Base-by-base conservation (phyloP, 2,888 invertebrate genomes). In the Zygogramma bicolorata region DNA sequence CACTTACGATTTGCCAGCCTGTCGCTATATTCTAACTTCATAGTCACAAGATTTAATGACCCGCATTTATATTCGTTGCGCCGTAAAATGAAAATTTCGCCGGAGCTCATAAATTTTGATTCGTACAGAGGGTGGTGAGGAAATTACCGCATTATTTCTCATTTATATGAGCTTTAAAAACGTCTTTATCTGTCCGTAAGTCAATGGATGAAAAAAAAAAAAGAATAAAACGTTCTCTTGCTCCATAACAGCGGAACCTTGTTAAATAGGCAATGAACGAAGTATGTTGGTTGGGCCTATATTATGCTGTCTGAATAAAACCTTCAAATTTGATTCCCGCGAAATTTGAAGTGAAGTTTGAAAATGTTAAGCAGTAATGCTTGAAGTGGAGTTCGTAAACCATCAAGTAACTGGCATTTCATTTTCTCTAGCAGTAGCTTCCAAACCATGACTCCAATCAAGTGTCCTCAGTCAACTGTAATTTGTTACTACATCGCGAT, bases 11-110 rank as follows among this genome's bases (percentile, higher is more conserved):
- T 53, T 27, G 53, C 53, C n/a, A 27, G n/a, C 15, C 25, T n/a
- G 25, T 25, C n/a, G 13, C 25, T 27, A 7, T 53, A n/a, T 4
- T 22, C 53, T 46, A 15, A n/a, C 27, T 25, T 53, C n/a, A 53
- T 53, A 3, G n/a, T 53, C 22, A 53, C 7, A 27, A 53, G 53
- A 20, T 53, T 53, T 53, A 27, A 53, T 27, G 53, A 53, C 53
- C 25, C 53, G n/a, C 25, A 27, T 46, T 46, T 27, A 53, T 53
- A 53, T 53, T 53, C 53, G 25, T 53, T 53, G 25, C 6, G 25
- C 5, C 53, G 53, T 53, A 53, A 53, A 53, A 53, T 53, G 53
- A 53, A 53, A 25, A 53, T 53, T 53, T 27, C 22, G 4, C 53
- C 46, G 10, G n/a, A 27, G 53, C n/a, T 53, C 27, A 53, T 53